phyloP scores from a whole-genome alignment of 2,797 vertebrate species.

The Propithecus deckenii region DNA sequence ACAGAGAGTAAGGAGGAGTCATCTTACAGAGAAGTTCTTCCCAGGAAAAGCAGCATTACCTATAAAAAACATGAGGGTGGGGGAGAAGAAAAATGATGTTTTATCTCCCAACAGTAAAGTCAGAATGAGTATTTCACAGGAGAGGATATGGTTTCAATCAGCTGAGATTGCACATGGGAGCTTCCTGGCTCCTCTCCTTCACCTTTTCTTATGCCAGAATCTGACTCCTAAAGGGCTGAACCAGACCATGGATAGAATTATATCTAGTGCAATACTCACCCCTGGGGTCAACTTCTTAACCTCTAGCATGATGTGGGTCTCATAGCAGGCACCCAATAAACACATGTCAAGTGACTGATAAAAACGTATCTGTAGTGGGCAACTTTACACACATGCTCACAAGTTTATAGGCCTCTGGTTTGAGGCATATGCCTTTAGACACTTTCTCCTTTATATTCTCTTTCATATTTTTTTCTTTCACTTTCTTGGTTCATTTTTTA shows the following conservation, averaged over 20 bases:
- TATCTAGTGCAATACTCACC: not conserved
- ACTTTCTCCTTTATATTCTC: conserved; percentile 13
- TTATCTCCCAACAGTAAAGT: conserved; percentile 48
- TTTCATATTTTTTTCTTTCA: conserved; percentile 38
- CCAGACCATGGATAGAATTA: conserved; percentile 19
- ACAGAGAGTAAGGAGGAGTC: not conserved
- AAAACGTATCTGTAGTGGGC: conserved; percentile 47
- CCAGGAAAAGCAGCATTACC: not conserved
- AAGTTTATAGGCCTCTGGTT: conserved; percentile 51
- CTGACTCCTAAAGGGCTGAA: not conserved
- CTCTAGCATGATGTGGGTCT: conserved; percentile 32
- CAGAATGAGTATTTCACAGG: conserved; percentile 19
- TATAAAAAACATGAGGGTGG: not conserved
- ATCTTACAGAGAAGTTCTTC: not conserved
- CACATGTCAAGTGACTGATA: conserved; percentile 65
- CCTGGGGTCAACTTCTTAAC: conserved; percentile 49
- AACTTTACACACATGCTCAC: conserved; percentile 66
- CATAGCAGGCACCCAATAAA: conserved; percentile 64
- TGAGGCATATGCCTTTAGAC: conserved; percentile 51
- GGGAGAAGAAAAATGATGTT: not conserved
- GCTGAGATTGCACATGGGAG: conserved; percentile 20
- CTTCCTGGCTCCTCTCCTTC: conserved; percentile 54
- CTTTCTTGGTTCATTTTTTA: conserved; percentile 34
- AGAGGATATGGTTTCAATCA: conserved; percentile 68
- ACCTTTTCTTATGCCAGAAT: conserved; percentile 32